phyloP scores from a whole-genome alignment of 2,113 vertebrate species.

The Alces alces region DNA sequence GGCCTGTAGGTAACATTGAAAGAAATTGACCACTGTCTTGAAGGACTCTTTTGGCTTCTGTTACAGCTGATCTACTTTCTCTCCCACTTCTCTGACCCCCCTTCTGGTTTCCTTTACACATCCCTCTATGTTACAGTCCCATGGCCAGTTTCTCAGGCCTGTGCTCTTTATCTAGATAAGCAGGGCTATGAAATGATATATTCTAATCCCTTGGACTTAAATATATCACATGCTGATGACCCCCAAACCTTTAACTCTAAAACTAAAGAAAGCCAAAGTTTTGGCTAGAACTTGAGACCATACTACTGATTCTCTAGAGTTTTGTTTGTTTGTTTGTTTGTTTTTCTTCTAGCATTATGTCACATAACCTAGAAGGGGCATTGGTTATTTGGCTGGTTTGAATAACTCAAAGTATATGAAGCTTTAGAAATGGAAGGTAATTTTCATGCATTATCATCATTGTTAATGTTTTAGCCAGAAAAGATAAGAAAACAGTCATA shows the following conservation, averaged over 20 bases:
- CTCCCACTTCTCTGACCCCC: not conserved
- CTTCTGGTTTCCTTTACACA: not conserved
- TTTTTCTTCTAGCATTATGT: not conserved
- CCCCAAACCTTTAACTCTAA: not conserved
- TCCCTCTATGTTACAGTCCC: rapidly evolving
- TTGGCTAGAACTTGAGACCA: not conserved
- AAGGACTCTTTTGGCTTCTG: not conserved
- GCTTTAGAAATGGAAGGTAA: not conserved
- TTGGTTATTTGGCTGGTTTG: not conserved
- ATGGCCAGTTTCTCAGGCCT: not conserved
- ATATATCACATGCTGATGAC: not conserved
- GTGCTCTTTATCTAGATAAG: not conserved
- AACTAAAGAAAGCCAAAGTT: not conserved
- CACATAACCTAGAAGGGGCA: not conserved
- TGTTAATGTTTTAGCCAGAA: not conserved
- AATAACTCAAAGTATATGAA: not conserved
- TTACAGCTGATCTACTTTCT: rapidly evolving
- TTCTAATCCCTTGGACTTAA: not conserved
- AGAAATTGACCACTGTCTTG: no score
- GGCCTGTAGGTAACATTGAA: not conserved
- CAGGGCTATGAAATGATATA: no score
- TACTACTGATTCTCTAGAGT: not conserved
- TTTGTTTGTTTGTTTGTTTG: not conserved
- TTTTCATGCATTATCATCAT: not conserved
- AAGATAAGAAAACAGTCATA: not conserved